Percentiles rank a stretch among this genome's conserved stretches.
These are phyloP conservation scores for Cariama cristata DNA, from an alignment of 2,113 vertebrate genomes.

Conservation along the genomic window DNA sequence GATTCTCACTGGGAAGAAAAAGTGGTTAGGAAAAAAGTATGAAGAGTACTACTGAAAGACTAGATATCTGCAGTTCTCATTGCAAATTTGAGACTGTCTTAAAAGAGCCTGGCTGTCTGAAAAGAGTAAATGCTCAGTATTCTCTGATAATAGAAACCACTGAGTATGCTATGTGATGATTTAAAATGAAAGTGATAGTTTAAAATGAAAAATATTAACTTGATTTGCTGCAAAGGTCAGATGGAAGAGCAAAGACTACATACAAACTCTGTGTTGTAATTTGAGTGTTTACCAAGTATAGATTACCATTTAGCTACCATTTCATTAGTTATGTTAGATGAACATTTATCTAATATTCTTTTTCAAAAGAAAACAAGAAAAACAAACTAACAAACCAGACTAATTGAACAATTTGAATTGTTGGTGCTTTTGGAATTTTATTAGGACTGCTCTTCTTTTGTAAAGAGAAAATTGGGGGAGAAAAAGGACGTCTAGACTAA, in stretches of 20 bases:
- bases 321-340: neutral
- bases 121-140: neutral
- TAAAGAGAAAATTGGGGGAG: neutral
- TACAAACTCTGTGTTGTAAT: neutral
- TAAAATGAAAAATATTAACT: neutral
- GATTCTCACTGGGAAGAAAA: neutral
- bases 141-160: neutral
- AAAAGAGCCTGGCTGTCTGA: neutral
- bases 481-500: neutral
- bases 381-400: neutral
- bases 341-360: neutral
- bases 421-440: neutral
- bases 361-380: neutral
- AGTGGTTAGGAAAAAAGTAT: neutral
- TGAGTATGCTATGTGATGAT: neutral
- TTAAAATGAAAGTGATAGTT: neutral
- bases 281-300: neutral
- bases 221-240: neutral
- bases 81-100: neutral
- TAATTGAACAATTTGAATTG: neutral
- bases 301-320: neutral
- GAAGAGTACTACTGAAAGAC: neutral
- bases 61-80: neutral
- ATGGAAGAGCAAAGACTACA: neutral
- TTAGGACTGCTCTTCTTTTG: neutral